A percentile compares a stretch with the other conserved stretches of the same genome.
Conservation (phyloP, 2,113 vertebrate species). For the Lophura nycthemera region DNA sequence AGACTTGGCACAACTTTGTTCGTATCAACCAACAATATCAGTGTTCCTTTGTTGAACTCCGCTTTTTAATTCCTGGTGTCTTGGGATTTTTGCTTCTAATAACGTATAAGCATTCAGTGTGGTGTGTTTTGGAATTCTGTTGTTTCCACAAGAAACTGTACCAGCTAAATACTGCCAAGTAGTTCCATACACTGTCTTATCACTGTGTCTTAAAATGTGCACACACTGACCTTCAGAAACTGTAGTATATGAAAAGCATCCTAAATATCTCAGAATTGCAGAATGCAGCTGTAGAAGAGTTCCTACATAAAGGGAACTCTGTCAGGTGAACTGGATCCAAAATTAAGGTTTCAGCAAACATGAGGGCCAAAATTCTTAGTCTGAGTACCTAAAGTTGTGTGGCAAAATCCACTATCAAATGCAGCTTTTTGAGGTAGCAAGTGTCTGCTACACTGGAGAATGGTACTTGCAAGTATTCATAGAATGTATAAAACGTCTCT, state of each 20-base stretch:
- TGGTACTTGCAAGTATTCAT: not conserved
- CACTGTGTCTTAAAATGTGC: conserved; percentile 68
- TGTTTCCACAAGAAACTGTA: conserved; percentile 72
- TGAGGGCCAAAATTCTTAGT: not conserved
- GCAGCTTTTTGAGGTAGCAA: not conserved
- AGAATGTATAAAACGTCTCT: not conserved
- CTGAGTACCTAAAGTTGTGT: not conserved
- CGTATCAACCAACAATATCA: conserved; percentile 56
- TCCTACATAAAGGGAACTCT: conserved; percentile 8
- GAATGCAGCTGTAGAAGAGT: conserved; percentile 7
- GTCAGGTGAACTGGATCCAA: not conserved
- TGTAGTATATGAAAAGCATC: conserved; percentile 50
- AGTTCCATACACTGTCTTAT: conserved; percentile 70
- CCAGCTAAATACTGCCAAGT: conserved; percentile 78
- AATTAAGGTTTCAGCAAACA: not conserved
- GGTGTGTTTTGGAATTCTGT: conserved; percentile 69
- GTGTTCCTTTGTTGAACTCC: conserved; percentile 72
- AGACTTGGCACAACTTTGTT: conserved; percentile 67
- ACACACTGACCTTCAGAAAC: conserved; percentile 60
- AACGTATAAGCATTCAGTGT: conserved; percentile 67
- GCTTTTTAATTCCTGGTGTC: conserved; percentile 67
- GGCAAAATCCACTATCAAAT: not conserved
- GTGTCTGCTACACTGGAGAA: not conserved
- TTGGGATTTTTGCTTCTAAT: conserved; percentile 73
- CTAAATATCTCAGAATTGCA: conserved; percentile 23